Percentiles rank a stretch among this genome's conserved stretches.
These are phyloP conservation scores for Platycheirus rosarum DNA, from an alignment of 2,888 invertebrate species.

Conservation along the genomic window DNA sequence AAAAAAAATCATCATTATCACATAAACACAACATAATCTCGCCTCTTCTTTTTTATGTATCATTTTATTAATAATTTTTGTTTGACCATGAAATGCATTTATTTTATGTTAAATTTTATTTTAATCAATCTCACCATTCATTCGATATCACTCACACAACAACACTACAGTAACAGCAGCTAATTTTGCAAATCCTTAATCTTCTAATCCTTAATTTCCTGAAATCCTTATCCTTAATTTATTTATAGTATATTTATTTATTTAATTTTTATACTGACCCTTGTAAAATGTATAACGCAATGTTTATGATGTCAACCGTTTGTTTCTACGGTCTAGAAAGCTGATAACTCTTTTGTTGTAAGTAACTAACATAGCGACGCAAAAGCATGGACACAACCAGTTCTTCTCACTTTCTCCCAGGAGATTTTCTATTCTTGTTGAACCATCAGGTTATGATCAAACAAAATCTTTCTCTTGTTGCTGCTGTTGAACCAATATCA, in stretches of 20 bases:
- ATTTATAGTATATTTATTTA: slow-evolving; percentile 11
- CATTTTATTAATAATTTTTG: slow-evolving; percentile 39
- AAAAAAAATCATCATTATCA: slow-evolving; percentile 53
- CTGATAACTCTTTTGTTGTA: slow-evolving; percentile 58
- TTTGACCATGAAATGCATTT: slow-evolving; percentile 29
- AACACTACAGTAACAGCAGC: slow-evolving; percentile 70
- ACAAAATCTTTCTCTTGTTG: slow-evolving; percentile 14
- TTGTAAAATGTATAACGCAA: slow-evolving; percentile 61
- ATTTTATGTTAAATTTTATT: slow-evolving; percentile 34
- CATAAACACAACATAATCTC: slow-evolving; percentile 48
- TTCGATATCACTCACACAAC: slow-evolving; percentile 35
- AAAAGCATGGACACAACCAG: slow-evolving; percentile 36
- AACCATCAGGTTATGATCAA: too few relatives aligned
- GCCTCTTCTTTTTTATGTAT: slow-evolving; percentile 47
- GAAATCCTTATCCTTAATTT: slow-evolving; percentile 13
- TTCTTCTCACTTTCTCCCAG: slow-evolving; percentile 32
- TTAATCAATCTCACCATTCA: slow-evolving; percentile 39
- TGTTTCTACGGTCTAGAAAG: slow-evolving; percentile 29
- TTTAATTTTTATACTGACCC: slow-evolving; percentile 47
- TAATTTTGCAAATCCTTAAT: slow-evolving; percentile 53
- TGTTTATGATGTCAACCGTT: slow-evolving; percentile 46
- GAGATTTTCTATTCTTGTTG: not conserved
- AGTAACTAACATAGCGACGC: slow-evolving; percentile 64
- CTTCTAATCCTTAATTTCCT: slow-evolving; percentile 6
- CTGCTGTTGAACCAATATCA: slow-evolving; percentile 52